phyloP scores from a whole-genome alignment of 2,888 invertebrate species.

The Epiblema foenella region DNA sequence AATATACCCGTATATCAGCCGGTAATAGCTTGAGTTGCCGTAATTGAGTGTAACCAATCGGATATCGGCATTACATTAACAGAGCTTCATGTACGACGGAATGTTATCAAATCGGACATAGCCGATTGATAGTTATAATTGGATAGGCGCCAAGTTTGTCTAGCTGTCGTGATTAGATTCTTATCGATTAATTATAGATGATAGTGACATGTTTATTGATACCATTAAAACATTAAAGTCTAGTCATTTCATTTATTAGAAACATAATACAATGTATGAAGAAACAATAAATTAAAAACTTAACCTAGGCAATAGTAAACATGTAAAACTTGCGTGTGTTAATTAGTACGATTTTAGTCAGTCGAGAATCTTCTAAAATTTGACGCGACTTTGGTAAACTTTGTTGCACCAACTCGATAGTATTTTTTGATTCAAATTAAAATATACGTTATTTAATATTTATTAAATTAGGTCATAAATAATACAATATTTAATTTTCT shows the following conservation, averaged over 20 bases:
- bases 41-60: slow-evolving; percentile 72
- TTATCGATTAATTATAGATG: slow-evolving; percentile 34
- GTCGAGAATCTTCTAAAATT: not conserved
- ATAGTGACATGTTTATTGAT: not conserved
- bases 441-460: too few relatives aligned
- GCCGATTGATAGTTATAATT: slow-evolving; percentile 32
- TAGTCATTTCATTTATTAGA: too few relatives aligned
- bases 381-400: not conserved
- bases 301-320: too few relatives aligned
- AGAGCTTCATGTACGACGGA: slow-evolving; percentile 56
- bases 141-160: slow-evolving; percentile 36
- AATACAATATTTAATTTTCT: not conserved
- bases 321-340: not conserved
- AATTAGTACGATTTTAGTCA: not conserved
- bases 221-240: not conserved
- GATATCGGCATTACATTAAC: slow-evolving; percentile 60
- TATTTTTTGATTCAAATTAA: not conserved
- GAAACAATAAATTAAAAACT: too few relatives aligned
- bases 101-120: slow-evolving; percentile 37
- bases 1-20: slow-evolving; percentile 66
- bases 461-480: too few relatives aligned
- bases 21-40: slow-evolving; percentile 67
- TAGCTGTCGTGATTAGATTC: slow-evolving; percentile 28
- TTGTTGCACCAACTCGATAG: not conserved
- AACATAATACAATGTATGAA: too few relatives aligned